Conservation (phyloP, 2,888 invertebrate species). For the Mellilla xanthometata region DNA sequence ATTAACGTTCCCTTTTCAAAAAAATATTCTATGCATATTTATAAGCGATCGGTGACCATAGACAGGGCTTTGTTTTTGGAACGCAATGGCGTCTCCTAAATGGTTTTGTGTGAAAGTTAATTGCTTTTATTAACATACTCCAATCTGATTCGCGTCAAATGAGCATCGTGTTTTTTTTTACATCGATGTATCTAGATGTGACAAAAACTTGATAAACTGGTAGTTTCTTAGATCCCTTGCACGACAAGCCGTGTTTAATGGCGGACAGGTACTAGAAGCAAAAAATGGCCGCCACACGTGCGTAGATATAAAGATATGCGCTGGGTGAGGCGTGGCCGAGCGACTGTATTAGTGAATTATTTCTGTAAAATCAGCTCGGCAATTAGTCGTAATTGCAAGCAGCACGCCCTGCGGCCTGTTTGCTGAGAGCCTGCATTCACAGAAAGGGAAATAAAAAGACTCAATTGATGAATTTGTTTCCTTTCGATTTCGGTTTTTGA, state of each 20-base stretch:
- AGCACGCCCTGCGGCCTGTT: conserved; percentile 34
- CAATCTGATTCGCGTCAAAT: conserved; percentile 3
- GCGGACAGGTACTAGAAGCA: not conserved
- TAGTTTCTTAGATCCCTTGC: too few species aligned
- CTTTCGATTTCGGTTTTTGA: too few species aligned
- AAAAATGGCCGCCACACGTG: conserved; percentile 22
- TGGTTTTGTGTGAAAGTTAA: conserved; percentile 18
- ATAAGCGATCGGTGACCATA: conserved; percentile 49
- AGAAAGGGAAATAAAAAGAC: too few species aligned
- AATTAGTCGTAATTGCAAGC: conserved; percentile 51
- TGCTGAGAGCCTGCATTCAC: conserved; percentile 33
- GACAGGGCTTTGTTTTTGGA: conserved; percentile 33
- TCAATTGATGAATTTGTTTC: too few species aligned
- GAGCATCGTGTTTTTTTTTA: not conserved
- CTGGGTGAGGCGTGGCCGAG: conserved; percentile 39
- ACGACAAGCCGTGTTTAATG: not conserved
- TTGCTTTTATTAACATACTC: conserved; percentile 15
- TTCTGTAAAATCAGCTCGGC: conserved; percentile 50
- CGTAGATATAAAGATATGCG: conserved; percentile 30
- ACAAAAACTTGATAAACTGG: too few species aligned
- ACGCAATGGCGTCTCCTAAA: conserved; percentile 24
- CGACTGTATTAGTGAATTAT: conserved; percentile 49
- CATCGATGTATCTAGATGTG: too few species aligned
- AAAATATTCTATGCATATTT: conserved; percentile 70
- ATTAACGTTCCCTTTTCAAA: conserved; percentile 53